phyloP scores from a whole-genome alignment of 2,888 invertebrate species.

The Corbicula japonica region DNA sequence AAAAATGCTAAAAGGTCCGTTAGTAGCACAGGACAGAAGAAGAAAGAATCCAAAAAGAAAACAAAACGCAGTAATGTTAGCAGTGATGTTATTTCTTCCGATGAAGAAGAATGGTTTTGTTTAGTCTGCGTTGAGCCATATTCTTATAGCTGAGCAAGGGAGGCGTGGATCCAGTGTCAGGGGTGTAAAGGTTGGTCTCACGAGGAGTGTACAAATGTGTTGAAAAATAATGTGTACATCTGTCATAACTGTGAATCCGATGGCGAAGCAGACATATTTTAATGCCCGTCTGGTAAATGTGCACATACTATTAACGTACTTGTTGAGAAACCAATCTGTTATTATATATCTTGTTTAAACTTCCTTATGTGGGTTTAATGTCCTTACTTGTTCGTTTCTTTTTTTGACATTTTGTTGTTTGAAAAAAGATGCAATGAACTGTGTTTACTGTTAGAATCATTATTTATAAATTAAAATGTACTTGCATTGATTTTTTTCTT shows the following conservation, averaged over 20 bases:
- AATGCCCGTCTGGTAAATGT: too few species aligned
- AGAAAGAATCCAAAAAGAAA: slow-evolving; percentile 21
- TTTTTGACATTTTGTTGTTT: too few species aligned
- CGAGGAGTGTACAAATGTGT: slow-evolving; percentile 37
- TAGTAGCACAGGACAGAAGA: slow-evolving; percentile 14
- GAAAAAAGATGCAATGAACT: too few species aligned
- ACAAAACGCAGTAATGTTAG: slow-evolving; percentile 10
- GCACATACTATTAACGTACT: too few species aligned
- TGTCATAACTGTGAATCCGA: slow-evolving; percentile 45
- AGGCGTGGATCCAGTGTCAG: slow-evolving; percentile 40
- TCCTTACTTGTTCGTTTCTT: too few species aligned
- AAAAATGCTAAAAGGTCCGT: slow-evolving; percentile 14
- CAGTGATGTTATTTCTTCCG: neutral
- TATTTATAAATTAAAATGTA: neutral
- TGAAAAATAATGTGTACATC: slow-evolving; percentile 34
- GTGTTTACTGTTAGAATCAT: too few species aligned
- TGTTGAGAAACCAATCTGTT: too few species aligned
- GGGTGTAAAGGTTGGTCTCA: slow-evolving; percentile 40
- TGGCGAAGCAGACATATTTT: slow-evolving; percentile 11
- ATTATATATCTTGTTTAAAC: too few species aligned
- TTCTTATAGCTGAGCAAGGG: slow-evolving; percentile 31
- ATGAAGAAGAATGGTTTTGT: slow-evolving; percentile 48
- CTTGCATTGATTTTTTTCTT: slow-evolving; percentile 2
- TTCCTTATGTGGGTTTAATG: too few species aligned
- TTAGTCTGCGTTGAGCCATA: slow-evolving; percentile 40